Percentiles rank a stretch among this genome's conserved stretches.
These are phyloP conservation scores for Leguminivora glycinivorella DNA, from an alignment of 1,140 invertebrate species.

Conservation along the genomic window DNA sequence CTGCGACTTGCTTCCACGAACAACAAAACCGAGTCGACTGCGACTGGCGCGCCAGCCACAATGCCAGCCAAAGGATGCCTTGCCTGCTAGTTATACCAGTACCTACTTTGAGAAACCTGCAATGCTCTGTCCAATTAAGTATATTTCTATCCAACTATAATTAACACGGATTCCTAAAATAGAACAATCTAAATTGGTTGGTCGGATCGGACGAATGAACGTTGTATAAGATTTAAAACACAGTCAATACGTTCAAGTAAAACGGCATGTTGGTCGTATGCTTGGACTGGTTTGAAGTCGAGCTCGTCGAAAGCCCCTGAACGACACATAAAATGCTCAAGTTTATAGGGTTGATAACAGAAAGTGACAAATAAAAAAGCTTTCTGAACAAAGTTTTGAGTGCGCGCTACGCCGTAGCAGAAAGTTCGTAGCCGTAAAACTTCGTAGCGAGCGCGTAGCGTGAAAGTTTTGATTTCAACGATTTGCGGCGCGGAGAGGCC, in stretches of 20 bases:
- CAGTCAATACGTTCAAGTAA: background rate
- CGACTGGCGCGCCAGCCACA: slow-evolving; percentile 34
- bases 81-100: too few species aligned
- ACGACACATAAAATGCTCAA: slow-evolving; percentile 44
- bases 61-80: slow-evolving; percentile 44
- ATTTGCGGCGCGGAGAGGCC: slow-evolving; percentile 73
- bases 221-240: background rate
- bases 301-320: background rate
- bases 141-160: background rate
- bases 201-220: background rate
- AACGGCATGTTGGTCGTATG: background rate
- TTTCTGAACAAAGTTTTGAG: slow-evolving; percentile 75
- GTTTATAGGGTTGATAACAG: slow-evolving; percentile 67
- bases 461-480: slow-evolving; percentile 79
- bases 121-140: background rate
- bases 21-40: slow-evolving; percentile 61
- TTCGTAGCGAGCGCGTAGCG: slow-evolving; percentile 77
- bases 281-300: background rate
- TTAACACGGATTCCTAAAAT: background rate
- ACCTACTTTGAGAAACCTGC: slow-evolving; percentile 14
- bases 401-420: slow-evolving; percentile 74
- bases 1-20: slow-evolving; percentile 67
- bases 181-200: background rate
- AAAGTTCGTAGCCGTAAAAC: slow-evolving; percentile 78
- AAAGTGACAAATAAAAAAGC: slow-evolving; percentile 76